Conservation (phyloP, 35 echinoderm and acorn worm genomes). For the Apostichopus japonicus region DNA sequence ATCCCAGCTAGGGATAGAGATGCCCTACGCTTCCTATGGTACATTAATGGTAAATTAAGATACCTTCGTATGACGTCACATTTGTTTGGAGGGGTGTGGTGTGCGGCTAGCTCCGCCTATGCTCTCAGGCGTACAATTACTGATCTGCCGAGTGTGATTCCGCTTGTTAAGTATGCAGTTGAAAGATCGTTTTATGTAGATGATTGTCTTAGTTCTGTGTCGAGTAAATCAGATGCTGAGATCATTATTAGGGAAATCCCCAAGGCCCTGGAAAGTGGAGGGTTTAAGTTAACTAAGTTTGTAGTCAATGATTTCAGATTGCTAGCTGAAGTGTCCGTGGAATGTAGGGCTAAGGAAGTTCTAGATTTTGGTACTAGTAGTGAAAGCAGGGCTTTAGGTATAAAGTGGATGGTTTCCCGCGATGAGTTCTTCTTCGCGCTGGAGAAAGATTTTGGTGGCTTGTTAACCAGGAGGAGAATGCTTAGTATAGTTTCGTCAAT, state of each 20-base stretch:
- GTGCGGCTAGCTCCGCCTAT: slow-evolving; percentile 18
- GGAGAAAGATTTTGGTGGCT: background rate
- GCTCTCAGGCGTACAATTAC: slow-evolving; percentile 16
- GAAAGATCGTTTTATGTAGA: slow-evolving; percentile 36
- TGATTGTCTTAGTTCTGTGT: slow-evolving; percentile 19
- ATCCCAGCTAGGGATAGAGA: too few relatives aligned
- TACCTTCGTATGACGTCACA: slow-evolving; percentile 28
- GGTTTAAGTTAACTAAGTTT: slow-evolving; percentile 66
- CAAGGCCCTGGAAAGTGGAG: slow-evolving; percentile 27
- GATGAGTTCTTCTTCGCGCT: slow-evolving; percentile 50
- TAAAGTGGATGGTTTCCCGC: slow-evolving; percentile 23
- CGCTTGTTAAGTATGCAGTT: background rate
- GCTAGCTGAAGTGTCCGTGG: slow-evolving; percentile 8
- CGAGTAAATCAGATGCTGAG: background rate
- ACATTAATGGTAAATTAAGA: too few relatives aligned
- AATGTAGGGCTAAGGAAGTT: slow-evolving; percentile 42
- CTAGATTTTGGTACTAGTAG: slow-evolving; percentile 19
- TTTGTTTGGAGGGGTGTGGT: slow-evolving; percentile 30
- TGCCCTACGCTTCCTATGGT: too few relatives aligned
- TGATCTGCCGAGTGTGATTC: background rate
- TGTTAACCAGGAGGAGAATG: slow-evolving; percentile 61
- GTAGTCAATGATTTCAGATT: slow-evolving; percentile 37
- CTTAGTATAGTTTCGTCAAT: slow-evolving; percentile 68
- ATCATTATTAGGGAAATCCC: slow-evolving; percentile 39
- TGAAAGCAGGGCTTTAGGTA: slow-evolving; percentile 27